These are phyloP conservation scores for Oscheius sp. DNA, from an alignment of 2,888 invertebrate genomes.

Conservation along the genomic window DNA sequence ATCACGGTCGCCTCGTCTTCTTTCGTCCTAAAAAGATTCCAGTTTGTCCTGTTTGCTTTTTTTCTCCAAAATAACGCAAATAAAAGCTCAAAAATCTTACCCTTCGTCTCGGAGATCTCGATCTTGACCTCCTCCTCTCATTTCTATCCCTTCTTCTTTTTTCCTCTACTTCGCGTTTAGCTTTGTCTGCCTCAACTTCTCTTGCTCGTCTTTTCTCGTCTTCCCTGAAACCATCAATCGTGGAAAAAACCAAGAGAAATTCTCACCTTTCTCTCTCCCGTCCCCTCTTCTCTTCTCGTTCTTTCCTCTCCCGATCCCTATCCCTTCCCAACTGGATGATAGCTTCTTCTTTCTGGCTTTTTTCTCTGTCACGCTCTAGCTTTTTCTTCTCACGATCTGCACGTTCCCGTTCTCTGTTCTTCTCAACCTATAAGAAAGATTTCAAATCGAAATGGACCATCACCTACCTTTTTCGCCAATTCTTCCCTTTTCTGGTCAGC, in stretches of 20 bases:
- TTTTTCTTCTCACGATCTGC: neutral
- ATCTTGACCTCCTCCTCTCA: neutral
- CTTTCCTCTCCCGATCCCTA: neutral
- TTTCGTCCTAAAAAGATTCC: no score
- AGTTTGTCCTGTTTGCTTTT: no score
- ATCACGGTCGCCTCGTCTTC: no score
- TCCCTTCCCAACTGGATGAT: neutral
- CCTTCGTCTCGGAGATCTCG: no score
- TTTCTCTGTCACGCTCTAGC: conserved; percentile 1
- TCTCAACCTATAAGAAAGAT: neutral
- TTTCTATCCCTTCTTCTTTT: neutral
- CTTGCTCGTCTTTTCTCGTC: neutral
- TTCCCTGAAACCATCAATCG: neutral
- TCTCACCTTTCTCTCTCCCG: neutral
- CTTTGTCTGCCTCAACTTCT: neutral
- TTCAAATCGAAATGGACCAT: neutral
- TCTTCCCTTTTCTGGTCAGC: conserved; percentile 15
- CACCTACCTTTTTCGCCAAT: neutral
- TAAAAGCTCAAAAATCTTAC: no score
- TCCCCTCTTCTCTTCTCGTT: conserved; percentile 9
- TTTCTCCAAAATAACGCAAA: no score
- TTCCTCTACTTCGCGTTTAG: neutral
- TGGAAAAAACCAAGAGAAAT: neutral
- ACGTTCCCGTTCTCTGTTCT: conserved; percentile 4
- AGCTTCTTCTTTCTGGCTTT: neutral